phyloP scores from a whole-genome alignment of 1,140 invertebrate species.

The Drosophila lini region DNA sequence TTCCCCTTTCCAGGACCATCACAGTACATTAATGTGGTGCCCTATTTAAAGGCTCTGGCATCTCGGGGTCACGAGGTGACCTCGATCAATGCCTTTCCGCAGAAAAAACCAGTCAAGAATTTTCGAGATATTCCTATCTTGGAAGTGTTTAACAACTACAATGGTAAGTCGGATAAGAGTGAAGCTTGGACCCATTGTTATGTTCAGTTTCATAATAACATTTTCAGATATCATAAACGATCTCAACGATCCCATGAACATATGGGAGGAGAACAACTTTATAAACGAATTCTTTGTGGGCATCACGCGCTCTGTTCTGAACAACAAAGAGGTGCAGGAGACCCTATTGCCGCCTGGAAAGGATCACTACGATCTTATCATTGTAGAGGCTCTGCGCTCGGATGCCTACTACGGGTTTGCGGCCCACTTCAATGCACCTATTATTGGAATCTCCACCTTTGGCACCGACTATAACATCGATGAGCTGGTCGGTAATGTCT shows the following conservation, averaged over 20 bases:
- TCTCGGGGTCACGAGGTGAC: constrained; percentile 89
- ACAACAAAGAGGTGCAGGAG: constrained; percentile 55
- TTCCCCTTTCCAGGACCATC: constrained; percentile 73
- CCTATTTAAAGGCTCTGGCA: constrained; percentile 88
- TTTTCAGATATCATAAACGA: constrained; percentile 13
- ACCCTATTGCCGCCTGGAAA: constrained; percentile 44
- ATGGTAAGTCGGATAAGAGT: constrained; percentile 31
- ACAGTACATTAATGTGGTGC: constrained; percentile 75
- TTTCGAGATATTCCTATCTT: constrained; percentile 62
- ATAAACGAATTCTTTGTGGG: constrained; percentile 54
- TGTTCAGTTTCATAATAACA: not conserved
- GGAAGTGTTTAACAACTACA: constrained; percentile 55
- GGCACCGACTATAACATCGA: constrained; percentile 71
- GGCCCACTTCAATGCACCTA: constrained; percentile 72
- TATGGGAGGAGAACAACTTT: constrained; percentile 61
- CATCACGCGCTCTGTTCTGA: constrained; percentile 34
- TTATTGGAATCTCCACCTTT: constrained; percentile 78
- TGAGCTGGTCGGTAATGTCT: constrained; percentile 81
- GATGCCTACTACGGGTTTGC: constrained; percentile 74
- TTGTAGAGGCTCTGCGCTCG: constrained; percentile 55
- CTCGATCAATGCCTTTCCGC: constrained; percentile 88
- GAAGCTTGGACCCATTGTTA: not conserved
- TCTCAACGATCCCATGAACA: constrained; percentile 2
- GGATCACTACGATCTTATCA: constrained; percentile 65
- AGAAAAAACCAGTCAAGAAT: constrained; percentile 74